phyloP scores from a whole-genome alignment of 1,140 invertebrate genomes.

The Alviniconcha marisindica region DNA sequence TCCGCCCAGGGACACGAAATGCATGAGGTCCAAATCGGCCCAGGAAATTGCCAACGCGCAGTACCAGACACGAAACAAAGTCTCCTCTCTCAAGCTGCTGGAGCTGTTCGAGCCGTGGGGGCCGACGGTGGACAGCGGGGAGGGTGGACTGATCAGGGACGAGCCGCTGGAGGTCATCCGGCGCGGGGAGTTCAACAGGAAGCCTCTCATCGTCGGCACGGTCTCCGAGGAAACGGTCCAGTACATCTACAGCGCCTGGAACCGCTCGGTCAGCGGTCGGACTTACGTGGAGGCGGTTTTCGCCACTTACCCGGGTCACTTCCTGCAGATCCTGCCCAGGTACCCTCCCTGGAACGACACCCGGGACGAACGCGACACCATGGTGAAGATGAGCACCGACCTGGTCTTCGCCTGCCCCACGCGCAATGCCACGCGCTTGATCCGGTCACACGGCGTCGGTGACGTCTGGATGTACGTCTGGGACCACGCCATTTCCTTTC shows the following conservation, averaged over 20 bases:
- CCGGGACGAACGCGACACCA: constrained; percentile 46
- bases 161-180: constrained; percentile 45
- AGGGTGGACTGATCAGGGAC: constrained; percentile 26
- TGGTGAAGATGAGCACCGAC: constrained; percentile 51
- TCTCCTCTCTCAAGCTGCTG: constrained; percentile 54
- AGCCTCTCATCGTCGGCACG: constrained; percentile 56
- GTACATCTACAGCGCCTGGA: constrained; percentile 57
- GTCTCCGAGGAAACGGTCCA: constrained; percentile 51
- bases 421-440: constrained; percentile 44
- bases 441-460: constrained; percentile 34
- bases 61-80: constrained; percentile 37
- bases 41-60: constrained; percentile 52
- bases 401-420: constrained; percentile 57
- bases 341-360: not conserved
- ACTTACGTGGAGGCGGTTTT: constrained; percentile 47
- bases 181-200: constrained; percentile 36
- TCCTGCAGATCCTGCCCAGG: constrained; percentile 23
- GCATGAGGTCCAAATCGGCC: constrained; percentile 47
- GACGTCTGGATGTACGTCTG: constrained; percentile 59
- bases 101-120: constrained; percentile 60
- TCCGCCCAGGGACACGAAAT: constrained; percentile 44
- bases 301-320: constrained; percentile 40
- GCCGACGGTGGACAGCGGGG: constrained; percentile 51
- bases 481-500: constrained; percentile 61
- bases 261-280: constrained; percentile 31